A percentile compares a stretch with the other conserved stretches of the same genome.
Evolutionary conservation across 2,113 vertebrate genomes (phyloP).

Genomic region (Agelaius tricolor): DNA sequence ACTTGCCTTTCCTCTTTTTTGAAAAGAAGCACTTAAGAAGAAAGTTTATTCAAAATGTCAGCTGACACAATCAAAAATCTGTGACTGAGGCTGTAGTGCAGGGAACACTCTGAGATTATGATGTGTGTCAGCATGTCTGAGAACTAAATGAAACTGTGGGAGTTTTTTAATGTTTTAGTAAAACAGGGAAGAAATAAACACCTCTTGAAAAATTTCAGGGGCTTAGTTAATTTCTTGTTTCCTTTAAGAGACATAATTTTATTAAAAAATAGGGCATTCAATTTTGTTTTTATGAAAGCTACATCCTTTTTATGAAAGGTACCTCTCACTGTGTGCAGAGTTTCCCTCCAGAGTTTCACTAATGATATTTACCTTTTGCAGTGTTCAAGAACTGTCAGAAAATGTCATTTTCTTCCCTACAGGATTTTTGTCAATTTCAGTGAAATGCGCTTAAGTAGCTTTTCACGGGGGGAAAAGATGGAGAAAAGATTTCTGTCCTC

Average conservation of each 20-base stretch:
- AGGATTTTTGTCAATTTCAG: slow-evolving; percentile 47
- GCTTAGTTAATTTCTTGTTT: background rate
- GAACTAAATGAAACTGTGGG: background rate
- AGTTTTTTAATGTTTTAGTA: background rate
- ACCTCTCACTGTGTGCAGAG: background rate
- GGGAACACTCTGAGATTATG: background rate
- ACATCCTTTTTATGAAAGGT: background rate
- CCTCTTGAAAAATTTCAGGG: background rate
- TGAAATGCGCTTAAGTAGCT: slow-evolving; percentile 25
- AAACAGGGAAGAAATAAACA: background rate
- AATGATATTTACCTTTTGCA: slow-evolving; percentile 40
- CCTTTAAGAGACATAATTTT: background rate
- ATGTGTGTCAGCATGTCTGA: background rate
- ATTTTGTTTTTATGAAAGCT: slow-evolving; percentile 10
- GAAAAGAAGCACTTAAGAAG: background rate
- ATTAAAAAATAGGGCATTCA: background rate
- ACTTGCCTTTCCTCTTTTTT: background rate
- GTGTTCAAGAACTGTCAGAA: slow-evolving; percentile 50
- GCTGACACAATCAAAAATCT: background rate
- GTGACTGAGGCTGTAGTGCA: background rate
- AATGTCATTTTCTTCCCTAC: slow-evolving; percentile 52
- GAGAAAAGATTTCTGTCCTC: background rate
- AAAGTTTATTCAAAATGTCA: background rate
- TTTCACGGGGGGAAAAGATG: background rate
- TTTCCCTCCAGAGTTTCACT: slow-evolving; percentile 14